Base-by-base conservation (phyloP, 1,140 invertebrate genomes). In the Trachymyrmex septentrionalis region DNA sequence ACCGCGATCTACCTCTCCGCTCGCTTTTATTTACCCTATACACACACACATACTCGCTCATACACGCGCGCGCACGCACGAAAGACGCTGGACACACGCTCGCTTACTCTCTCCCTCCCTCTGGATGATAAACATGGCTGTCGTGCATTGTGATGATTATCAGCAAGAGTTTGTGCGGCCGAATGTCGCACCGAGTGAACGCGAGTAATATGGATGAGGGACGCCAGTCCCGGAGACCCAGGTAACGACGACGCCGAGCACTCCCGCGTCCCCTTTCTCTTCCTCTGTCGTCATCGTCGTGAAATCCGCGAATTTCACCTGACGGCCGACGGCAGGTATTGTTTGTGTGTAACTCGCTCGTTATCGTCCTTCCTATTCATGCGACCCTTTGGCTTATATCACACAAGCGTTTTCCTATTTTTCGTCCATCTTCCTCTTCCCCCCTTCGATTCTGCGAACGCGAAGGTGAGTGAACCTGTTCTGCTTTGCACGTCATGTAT, bases 101-200 rank as follows among this genome's bases (percentile, higher is more conserved):
- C 75, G 27, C 78, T 71, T 48, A 9, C 63, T 63, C 75, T 50
- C 38, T 19, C 27, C 21, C 34, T 44, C 86, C 64, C 72, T n/a
- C 84, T 50, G 34, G 27, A 34, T 34, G 55, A 77, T 90, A 90
- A 89, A 90, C 88, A 90, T 90, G 88, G 88, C 88, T 77, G 88
- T 90, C 88, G 88, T 38, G 87, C 77, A 89, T 88, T 89, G 85
- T 89, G 88, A 89, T 89, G 88, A 77, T 90, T 73, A 82, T 69
- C 75, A 44, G 87, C 76, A 87, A 55, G 71, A 76, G 57, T 77
- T 64, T 57, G 55, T 50, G 75, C 53, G 53, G 38, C 16, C 69
- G 30, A 27, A 48, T 59, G 76, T 72, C 71, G 57, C n/a, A 50
- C 38, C 38, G 66, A 69, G 55, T 30, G 71, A 89, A 34, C 50